Conservation (phyloP, 2,113 vertebrate species). For the Cathartes aura region DNA sequence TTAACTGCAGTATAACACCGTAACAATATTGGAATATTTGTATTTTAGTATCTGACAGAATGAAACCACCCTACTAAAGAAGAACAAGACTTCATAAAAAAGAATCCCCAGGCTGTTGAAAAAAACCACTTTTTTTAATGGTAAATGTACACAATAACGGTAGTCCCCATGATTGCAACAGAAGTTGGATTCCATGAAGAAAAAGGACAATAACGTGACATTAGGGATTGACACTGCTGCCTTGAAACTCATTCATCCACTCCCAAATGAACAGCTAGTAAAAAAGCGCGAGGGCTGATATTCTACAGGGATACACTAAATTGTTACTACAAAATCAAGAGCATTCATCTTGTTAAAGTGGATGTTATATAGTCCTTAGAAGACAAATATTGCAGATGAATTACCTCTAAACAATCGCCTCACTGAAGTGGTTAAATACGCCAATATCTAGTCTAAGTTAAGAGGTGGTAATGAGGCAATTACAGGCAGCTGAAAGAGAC, state of each 20-base stretch:
- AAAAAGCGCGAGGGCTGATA: neutral
- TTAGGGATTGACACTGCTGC: neutral
- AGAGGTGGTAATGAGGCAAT: accelerated
- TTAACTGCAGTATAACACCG: neutral
- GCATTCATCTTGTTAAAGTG: neutral
- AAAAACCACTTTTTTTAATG: neutral
- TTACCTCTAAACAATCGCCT: neutral
- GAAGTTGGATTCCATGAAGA: neutral
- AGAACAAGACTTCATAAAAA: neutral
- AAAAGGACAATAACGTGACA: neutral
- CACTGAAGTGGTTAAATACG: neutral
- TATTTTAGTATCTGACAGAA: neutral
- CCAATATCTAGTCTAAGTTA: neutral
- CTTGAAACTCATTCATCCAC: neutral
- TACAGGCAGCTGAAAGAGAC: neutral
- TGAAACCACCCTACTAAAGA: neutral
- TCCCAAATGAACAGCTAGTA: neutral
- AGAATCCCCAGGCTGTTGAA: neutral
- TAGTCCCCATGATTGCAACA: neutral
- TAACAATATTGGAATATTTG: neutral
- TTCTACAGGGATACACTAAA: neutral
- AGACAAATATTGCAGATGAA: neutral
- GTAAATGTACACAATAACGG: neutral
- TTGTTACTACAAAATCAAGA: neutral
- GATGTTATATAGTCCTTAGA: neutral